phyloP scores from a whole-genome alignment of 2,113 vertebrate genomes.

The Oreochromis spilurus region DNA sequence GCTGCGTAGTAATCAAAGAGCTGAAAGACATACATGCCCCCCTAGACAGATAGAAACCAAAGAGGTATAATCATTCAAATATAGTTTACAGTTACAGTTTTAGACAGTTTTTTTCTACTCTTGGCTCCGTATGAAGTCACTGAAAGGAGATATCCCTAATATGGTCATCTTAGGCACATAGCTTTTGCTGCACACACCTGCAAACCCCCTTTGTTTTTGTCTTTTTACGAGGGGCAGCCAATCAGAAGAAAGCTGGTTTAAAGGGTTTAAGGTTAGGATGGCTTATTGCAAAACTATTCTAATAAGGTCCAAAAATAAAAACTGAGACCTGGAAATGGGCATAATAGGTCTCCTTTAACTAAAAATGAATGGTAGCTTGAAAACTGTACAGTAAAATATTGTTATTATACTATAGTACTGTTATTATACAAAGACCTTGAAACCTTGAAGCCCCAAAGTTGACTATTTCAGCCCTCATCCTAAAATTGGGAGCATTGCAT shows the following conservation, averaged over 20 bases:
- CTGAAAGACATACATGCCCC: conserved; percentile 94
- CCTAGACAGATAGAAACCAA: conserved; percentile 61
- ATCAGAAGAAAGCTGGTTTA: not conserved
- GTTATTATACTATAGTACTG: not conserved
- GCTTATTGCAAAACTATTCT: not conserved
- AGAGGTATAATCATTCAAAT: not conserved
- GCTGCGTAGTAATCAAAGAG: conserved; percentile 94
- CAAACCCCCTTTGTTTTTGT: not conserved
- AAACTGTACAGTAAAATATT: not conserved
- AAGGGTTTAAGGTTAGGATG: not conserved
- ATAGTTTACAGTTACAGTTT: not conserved
- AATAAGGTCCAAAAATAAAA: not conserved
- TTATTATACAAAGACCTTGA: not conserved
- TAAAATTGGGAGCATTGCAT: not conserved
- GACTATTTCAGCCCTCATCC: not conserved
- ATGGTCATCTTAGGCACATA: not conserved
- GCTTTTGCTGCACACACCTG: not conserved
- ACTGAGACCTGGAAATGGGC: not conserved
- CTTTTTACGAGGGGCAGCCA: not conserved
- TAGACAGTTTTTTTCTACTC: not conserved
- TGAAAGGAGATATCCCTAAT: not conserved
- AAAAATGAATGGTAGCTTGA: not conserved
- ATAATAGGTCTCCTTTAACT: not conserved
- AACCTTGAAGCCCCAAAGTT: fast-evolving
- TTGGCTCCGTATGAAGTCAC: not conserved